These are phyloP conservation scores for Hipparchia sbordonii DNA, from an alignment of 2,888 invertebrate genomes.

Conservation along the genomic window DNA sequence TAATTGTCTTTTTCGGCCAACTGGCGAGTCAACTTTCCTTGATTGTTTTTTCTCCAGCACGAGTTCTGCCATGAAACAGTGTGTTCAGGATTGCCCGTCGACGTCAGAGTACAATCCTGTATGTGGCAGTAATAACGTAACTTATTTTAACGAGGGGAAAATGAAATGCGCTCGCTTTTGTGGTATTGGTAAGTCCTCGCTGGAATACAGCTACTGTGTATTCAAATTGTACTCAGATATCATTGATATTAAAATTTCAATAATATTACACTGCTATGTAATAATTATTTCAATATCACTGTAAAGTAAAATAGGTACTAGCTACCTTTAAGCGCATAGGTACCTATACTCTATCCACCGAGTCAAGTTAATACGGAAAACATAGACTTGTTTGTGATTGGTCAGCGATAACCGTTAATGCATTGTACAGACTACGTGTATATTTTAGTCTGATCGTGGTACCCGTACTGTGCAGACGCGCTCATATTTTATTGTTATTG, in stretches of 20 bases:
- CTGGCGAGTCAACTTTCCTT: constrained; percentile 30
- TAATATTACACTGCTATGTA: constrained; percentile 5
- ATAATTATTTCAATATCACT: constrained; percentile 8
- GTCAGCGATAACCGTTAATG: too few species aligned
- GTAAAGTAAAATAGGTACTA: too few species aligned
- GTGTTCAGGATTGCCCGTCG: constrained; percentile 25
- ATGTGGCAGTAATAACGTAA: constrained; percentile 55
- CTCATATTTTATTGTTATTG: too few species aligned
- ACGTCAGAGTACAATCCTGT: constrained; percentile 24
- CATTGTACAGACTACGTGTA: too few species aligned
- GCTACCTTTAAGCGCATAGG: too few species aligned
- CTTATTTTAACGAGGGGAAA: constrained; percentile 57
- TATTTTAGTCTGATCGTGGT: too few species aligned
- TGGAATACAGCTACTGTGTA: constrained; percentile 23
- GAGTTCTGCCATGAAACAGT: constrained; percentile 28
- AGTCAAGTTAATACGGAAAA: too few species aligned
- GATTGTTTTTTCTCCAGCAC: constrained; percentile 28
- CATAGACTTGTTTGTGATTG: too few species aligned
- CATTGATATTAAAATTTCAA: constrained; percentile 1
- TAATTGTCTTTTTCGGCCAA: constrained; percentile 28
- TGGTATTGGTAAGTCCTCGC: constrained; percentile 51
- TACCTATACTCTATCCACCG: too few species aligned
- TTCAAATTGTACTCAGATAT: constrained; percentile 21
- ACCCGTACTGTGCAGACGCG: too few species aligned
- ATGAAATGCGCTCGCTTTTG: constrained; percentile 57